Base-by-base conservation (phyloP, 2,797 vertebrate species). In the Xiphophorus birchmanni region DNA sequence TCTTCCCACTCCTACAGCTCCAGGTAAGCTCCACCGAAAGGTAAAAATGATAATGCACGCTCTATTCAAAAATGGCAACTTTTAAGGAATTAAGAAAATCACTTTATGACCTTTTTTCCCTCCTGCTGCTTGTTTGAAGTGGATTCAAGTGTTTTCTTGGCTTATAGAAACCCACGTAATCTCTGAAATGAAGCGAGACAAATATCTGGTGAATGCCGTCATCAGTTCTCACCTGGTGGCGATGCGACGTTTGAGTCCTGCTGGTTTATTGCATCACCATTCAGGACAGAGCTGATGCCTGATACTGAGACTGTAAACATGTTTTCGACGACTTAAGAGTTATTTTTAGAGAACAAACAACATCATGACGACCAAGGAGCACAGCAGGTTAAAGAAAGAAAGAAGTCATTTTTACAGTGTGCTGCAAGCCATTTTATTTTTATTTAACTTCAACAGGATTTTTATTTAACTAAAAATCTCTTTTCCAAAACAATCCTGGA, bases 51-150 rank as follows among this genome's bases (percentile, higher is more conserved):
- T 88, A 52, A 75, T 40, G 74, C 88, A 86, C 1, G 85, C 50
- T 84, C 77, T 44, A n/a, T 86, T 88, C 77, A 83, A 85, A 90
- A 89, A 86, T 72, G 82, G 82, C 15, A 90, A 91, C 88, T 91
- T 91, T 80, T 52, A 84, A 81, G 85, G 85, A 85, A 83, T 89
- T 73, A 87, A 80, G 77, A 84, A 88, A 87, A 88, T 84, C 23
- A 2, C 56, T 84, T 84, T 86, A 81, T 77, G 75, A 78, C 75
- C 84, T 74, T 80, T 35, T 75, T 78, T 35, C 18, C 47, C 13
- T 11, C 32, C 60, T 80, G 40, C 48, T 37, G 44, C 17, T 11
- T 10, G 26, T 78, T 81, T 87, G 58, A 88, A 80, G 69, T 18
- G 40, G 37, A 63, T 82, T 82, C 75, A 82, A 80, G 58, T 75